Evolutionary conservation across 2,797 vertebrate species (phyloP), one percentile per base, ranked within the genome.

Genomic region (Sebastes matsubarae): DNA sequence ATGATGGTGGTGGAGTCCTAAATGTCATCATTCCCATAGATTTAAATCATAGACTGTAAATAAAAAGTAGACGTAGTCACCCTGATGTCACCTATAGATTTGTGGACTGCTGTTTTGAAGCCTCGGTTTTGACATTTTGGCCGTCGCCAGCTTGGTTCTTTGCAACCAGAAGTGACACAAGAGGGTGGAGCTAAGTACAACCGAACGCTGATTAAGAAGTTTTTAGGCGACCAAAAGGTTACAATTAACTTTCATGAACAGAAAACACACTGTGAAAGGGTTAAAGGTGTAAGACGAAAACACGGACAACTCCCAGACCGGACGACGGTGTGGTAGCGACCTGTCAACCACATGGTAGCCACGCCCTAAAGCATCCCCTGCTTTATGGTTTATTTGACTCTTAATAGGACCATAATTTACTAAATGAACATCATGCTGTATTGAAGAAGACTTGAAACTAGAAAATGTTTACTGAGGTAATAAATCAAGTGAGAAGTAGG

Each of bases 301-400:
- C 42, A 46, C 7, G 42, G 42, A 46, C 42, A 46, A 46, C 16
- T 0, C 42, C 42, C 42, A 46, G 16, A 46, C 16, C 0, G 6
- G 42, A 46, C 42, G 0, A 46, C 6, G 42, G 6, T 0, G 0
- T 46, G 42, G 42, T 18, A 46, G 16, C 11, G 3, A 18, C 16
- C 42, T 18, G 42, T 46, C 42, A 46, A 46, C 7, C 42, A 18
- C 42, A 46, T 0, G 46, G 7, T 50, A 50, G 46, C 46, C 46
- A 50, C 46, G 18, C 46, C 46, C 7, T 50, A 50, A 18, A 50
- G 8, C 18, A 50, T 50, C 0, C 0, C 46, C 46, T 50, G 46
- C 8, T 50, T 50, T 50, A 50, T 20, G 18, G 46, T 50, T 0
- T 20, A 50, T 50, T 50, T 50, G 18, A 50, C 7, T 50, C 18